Evolutionary conservation across 2,797 vertebrate species (phyloP).

Genomic region (Pelochelys cantorii): DNA sequence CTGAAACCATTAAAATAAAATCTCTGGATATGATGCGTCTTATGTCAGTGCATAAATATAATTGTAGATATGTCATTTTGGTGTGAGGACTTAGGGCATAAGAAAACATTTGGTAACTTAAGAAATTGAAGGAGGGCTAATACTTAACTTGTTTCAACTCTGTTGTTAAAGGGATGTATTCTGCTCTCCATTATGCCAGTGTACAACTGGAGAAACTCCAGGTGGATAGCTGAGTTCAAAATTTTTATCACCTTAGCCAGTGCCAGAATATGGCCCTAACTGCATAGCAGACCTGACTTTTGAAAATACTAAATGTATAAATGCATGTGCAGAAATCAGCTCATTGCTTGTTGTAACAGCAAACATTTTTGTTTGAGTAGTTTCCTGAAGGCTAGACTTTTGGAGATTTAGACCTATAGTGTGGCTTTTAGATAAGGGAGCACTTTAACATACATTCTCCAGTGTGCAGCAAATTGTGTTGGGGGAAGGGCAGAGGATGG

Average conservation of each 20-base stretch:
- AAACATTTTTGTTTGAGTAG: background rate
- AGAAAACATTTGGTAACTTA: background rate
- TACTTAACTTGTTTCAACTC: background rate
- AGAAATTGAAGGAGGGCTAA: background rate
- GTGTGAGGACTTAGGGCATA: background rate
- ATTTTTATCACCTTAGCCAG: background rate
- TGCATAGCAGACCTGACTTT: background rate
- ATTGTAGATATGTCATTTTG: background rate
- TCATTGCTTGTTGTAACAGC: background rate
- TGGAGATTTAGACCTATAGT: background rate
- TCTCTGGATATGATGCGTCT: background rate
- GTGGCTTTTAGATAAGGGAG: background rate
- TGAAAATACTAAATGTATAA: background rate
- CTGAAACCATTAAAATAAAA: background rate
- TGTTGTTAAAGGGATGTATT: background rate
- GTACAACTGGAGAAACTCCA: background rate
- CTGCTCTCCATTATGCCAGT: background rate
- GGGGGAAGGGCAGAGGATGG: background rate
- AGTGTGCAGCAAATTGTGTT: background rate
- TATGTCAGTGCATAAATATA: accelerated
- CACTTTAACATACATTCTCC: background rate
- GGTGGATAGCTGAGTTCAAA: background rate
- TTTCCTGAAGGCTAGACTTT: background rate
- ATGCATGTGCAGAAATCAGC: background rate
- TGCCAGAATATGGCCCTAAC: background rate